These are phyloP conservation scores for Stichodactyla helianthus DNA, from an alignment of 64 coral and sea anemone genomes.

Conservation along the genomic window DNA sequence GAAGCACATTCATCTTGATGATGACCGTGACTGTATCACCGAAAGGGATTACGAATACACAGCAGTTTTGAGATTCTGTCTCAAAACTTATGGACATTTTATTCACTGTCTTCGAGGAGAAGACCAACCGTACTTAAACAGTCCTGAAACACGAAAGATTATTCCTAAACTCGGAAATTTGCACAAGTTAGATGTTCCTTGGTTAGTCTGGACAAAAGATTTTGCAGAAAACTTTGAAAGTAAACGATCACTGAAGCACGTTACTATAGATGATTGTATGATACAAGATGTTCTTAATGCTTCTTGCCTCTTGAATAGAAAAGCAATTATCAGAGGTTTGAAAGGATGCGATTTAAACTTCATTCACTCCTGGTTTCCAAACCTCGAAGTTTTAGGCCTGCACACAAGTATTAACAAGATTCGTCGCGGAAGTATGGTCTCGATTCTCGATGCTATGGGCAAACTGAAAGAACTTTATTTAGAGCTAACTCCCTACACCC, in stretches of 20 bases:
- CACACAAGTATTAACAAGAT: constrained; percentile 36
- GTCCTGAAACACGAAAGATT: constrained; percentile 5
- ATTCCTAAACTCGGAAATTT: constrained; percentile 14
- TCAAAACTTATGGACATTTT: constrained; percentile 26
- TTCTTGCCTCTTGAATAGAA: background rate
- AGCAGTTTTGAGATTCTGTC: constrained; percentile 8
- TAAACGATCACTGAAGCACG: constrained; percentile 21
- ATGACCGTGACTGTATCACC: constrained; percentile 18
- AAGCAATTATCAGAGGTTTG: constrained; percentile 2
- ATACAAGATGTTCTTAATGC: background rate
- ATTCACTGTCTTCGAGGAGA: constrained; percentile 44
- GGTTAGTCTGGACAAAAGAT: constrained; percentile 25
- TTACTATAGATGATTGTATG: constrained; percentile 47
- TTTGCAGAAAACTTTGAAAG: constrained; percentile 28
- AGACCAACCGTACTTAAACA: constrained; percentile 15
- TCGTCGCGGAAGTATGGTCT: constrained; percentile 21
- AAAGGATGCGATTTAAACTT: constrained; percentile 36
- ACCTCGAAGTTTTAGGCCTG: constrained; percentile 32
- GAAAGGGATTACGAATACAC: constrained; percentile 15
- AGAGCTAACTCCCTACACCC: constrained; percentile 26
- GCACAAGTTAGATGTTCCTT: constrained; percentile 29
- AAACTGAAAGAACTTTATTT: constrained; percentile 36
- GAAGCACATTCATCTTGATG: constrained; percentile 47
- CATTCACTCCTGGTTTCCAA: constrained; percentile 20
- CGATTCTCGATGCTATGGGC: constrained; percentile 21